Evolutionary conservation across 1,140 invertebrate genomes (phyloP).

Genomic region (Apolygus lucorum): DNA sequence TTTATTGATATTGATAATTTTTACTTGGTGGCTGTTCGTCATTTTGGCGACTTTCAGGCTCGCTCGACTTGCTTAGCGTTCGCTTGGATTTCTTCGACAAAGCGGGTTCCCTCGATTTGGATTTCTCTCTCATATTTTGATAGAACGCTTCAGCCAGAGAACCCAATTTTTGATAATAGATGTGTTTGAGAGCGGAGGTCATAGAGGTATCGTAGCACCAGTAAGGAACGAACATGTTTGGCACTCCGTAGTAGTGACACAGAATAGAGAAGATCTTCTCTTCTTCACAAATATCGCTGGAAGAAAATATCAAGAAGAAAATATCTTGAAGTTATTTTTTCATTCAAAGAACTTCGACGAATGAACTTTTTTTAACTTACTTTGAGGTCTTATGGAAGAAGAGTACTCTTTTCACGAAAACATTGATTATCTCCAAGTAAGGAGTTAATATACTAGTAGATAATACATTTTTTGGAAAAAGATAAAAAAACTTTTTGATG

Average conservation of each 20-base stretch:
- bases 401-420: too few relatives aligned
- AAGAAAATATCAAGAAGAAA: too few relatives aligned
- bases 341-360: too few relatives aligned
- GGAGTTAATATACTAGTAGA: too few relatives aligned
- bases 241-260: neutral
- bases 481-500: too few relatives aligned
- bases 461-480: too few relatives aligned
- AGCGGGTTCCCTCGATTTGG: neutral
- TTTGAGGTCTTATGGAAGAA: too few relatives aligned
- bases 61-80: neutral
- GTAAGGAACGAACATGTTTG: neutral
- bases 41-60: neutral
- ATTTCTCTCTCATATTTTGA: neutral
- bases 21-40: neutral
- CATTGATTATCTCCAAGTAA: too few relatives aligned
- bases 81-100: neutral
- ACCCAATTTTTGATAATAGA: neutral
- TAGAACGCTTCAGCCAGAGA: neutral
- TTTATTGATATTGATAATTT: neutral
- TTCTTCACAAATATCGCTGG: constrained; percentile 2
- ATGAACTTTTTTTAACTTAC: too few relatives aligned
- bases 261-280: neutral
- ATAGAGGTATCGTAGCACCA: neutral
- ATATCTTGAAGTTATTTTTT: too few relatives aligned
- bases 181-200: neutral